Conservation (phyloP, 2,797 vertebrate species). For the Falco rusticolus region DNA sequence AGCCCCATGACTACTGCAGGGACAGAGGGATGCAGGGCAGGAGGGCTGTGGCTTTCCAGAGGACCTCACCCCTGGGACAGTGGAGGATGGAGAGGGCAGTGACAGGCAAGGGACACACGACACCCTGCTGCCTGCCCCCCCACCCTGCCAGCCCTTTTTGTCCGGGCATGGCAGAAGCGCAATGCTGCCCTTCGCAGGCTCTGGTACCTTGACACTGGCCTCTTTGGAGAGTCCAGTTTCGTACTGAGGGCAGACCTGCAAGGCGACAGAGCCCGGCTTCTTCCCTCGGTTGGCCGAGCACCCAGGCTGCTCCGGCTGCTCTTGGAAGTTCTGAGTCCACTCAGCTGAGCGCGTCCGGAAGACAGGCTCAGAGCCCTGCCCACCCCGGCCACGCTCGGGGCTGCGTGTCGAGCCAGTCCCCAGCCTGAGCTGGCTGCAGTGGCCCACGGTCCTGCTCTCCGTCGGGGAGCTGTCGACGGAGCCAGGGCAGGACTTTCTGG, state of each 20-base stretch:
- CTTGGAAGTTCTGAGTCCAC: conserved; percentile 82
- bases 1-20: not conserved
- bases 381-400: not conserved
- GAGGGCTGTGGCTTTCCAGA: rapidly evolving
- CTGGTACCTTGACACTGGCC: conserved; percentile 86
- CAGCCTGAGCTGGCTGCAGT: conserved; percentile 3
- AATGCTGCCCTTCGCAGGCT: not conserved
- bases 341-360: conserved; percentile 82
- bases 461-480: conserved; percentile 69
- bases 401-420: conserved; percentile 8
- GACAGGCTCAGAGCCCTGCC: not conserved
- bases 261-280: conserved; percentile 79
- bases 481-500: conserved; percentile 74
- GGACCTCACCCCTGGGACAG: rapidly evolving
- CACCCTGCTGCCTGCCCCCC: not conserved
- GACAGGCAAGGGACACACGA: rapidly evolving
- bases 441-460: conserved; percentile 46
- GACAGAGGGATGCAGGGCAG: not conserved
- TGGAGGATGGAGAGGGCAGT: not conserved
- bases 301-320: conserved; percentile 50
- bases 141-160: not conserved
- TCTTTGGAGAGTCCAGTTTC: conserved; percentile 89
- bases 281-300: conserved; percentile 63
- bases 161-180: rapidly evolving
- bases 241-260: conserved; percentile 88